phyloP scores from a whole-genome alignment of 1,140 invertebrate genomes.

The Pemphigus obesinymphae region DNA sequence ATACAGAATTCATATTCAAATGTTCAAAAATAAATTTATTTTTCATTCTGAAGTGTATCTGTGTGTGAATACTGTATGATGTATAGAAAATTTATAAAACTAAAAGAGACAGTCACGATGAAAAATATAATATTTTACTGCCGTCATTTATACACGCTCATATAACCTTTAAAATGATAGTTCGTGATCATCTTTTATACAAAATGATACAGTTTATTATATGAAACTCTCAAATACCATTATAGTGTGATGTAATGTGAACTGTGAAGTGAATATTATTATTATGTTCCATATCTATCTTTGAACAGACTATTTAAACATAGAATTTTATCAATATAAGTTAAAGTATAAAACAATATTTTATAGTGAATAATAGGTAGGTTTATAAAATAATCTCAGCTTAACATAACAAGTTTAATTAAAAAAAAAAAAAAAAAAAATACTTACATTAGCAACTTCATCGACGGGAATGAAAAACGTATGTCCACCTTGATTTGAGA shows the following conservation, averaged over 20 bases:
- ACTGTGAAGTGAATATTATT: not conserved
- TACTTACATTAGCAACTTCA: constrained; percentile 73
- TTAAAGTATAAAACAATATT: no score
- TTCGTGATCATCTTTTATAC: not conserved
- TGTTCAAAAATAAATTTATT: not conserved
- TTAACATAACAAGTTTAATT: no score
- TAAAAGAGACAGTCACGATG: not conserved
- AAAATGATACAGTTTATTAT: not conserved
- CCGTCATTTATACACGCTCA: not conserved
- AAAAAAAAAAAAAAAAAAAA: no score
- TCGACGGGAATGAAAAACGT: constrained; percentile 89
- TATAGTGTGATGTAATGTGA: not conserved
- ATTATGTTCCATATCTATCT: not conserved
- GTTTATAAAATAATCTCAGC: no score
- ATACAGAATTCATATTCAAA: not conserved
- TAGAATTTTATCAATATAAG: not conserved
- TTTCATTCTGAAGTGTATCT: not conserved
- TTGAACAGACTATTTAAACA: not conserved
- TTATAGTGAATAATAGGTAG: no score
- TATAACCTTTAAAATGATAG: not conserved
- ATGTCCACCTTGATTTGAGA: constrained; percentile 67
- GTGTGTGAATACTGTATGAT: not conserved
- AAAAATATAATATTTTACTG: not conserved
- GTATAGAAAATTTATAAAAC: not conserved
- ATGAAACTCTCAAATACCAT: not conserved